Base-by-base conservation (phyloP, 92 coral and sea anemone species). In the Bergia sp. region DNA sequence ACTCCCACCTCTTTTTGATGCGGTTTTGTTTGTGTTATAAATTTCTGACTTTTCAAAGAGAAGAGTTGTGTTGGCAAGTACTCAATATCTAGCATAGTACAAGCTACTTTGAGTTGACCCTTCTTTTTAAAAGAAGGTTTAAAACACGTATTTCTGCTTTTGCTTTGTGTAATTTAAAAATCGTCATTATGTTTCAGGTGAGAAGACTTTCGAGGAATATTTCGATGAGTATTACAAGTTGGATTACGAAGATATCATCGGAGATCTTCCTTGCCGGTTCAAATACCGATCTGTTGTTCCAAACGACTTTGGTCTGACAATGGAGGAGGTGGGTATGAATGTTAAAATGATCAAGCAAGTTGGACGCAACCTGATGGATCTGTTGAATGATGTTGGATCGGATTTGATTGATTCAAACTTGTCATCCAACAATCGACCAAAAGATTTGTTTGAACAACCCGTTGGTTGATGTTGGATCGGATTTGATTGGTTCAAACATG, bases 201-300 rank as follows among this genome's bases (percentile, higher is more conserved):
- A 97, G 85, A 97, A 97, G 89, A 92, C 99, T 3, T 97, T 97
- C 91, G 98, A 97, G 87, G 95, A 97, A 36, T 97, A 97, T 84
- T 97, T 97, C 89, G 99, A 97, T 82, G 99, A 97, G 65, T 97
- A 97, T 58, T 97, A 97, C 77, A 97, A 97, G 76, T 92, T 97
- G 85, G 99, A 97, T 89, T 97, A 96, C 43, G 99, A 97, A 82
- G 99, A 97, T 74, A 91, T 97, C 79, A 92, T 96, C 10, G 96
- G 95, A 7, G 99, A 97, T 76, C 82, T 96, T 84, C 99, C 99
- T 29, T 95, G 98, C 80, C 92, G 99, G 49, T 97, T 95, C 86
- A 94, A 97, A 73, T 97, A 97, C 86, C 95, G 99, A 76, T 91
- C 91, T 9, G 99, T 97, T 13, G 89, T 92, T 66, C 95, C 98